phyloP scores from a whole-genome alignment of 2,113 vertebrate genomes.

The Laticauda colubrina region DNA sequence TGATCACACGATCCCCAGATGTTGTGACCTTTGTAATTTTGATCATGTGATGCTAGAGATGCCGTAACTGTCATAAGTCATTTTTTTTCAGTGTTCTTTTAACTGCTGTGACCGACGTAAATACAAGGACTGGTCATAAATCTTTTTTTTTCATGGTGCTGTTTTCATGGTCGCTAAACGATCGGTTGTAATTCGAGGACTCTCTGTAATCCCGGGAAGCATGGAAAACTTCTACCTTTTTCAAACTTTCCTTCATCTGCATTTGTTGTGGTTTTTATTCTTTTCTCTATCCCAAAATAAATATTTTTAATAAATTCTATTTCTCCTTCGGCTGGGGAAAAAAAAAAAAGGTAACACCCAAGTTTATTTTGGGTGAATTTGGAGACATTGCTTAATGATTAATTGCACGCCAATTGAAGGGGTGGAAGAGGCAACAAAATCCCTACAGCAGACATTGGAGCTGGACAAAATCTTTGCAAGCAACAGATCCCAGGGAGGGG shows the following conservation, averaged over 20 bases:
- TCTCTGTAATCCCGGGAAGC: neutral
- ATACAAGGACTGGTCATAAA: neutral
- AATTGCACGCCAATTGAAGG: neutral
- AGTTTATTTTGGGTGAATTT: constrained; percentile 14
- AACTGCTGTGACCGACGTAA: no score
- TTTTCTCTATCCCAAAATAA: neutral
- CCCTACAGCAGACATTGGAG: neutral
- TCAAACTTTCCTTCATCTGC: neutral
- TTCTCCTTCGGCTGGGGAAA: neutral
- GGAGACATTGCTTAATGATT: neutral
- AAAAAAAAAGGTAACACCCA: neutral
- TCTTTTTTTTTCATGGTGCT: neutral
- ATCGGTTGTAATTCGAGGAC: neutral
- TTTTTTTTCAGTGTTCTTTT: no score
- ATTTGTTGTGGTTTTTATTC: neutral
- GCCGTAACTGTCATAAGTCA: neutral
- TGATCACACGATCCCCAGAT: neutral
- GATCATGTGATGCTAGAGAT: neutral
- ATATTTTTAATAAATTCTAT: neutral
- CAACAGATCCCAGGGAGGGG: neutral
- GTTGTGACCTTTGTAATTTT: neutral
- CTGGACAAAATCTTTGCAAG: neutral
- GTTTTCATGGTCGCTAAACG: neutral
- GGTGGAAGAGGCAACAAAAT: neutral
- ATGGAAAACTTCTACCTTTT: neutral